phyloP scores from a whole-genome alignment of 1,140 invertebrate species.

The Philotrypesis tridentata region DNA sequence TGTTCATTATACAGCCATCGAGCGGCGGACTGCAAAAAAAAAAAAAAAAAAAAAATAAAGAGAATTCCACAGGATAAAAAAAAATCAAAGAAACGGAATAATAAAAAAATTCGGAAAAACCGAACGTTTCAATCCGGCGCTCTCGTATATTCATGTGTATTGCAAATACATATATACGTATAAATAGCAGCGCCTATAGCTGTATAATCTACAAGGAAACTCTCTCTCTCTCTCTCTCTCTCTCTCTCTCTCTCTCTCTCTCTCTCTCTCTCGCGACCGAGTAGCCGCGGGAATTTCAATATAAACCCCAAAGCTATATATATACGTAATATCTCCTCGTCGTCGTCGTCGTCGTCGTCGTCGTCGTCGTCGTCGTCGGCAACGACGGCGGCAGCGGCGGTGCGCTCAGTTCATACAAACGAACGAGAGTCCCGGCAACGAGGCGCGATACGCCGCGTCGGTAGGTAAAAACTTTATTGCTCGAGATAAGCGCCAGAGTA shows the following conservation, averaged over 20 bases:
- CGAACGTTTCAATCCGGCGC: background rate
- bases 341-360: background rate
- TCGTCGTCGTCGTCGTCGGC: constrained; percentile 19
- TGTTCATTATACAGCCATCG: too few relatives aligned
- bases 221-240: too few relatives aligned
- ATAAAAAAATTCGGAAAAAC: background rate
- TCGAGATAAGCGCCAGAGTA: background rate
- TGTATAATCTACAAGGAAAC: too few relatives aligned
- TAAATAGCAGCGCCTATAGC: too few relatives aligned
- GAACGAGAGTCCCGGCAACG: background rate
- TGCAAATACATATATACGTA: too few relatives aligned
- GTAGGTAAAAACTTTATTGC: constrained; percentile 14
- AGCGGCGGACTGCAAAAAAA: background rate
- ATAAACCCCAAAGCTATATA: background rate
- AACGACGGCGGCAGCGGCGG: constrained; percentile 14
- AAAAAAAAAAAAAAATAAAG: background rate
- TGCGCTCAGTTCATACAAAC: background rate
- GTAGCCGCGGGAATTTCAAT: background rate
- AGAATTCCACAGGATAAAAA: too few relatives aligned
- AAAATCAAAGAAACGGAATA: too few relatives aligned
- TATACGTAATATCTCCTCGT: too few relatives aligned
- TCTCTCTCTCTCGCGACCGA: too few relatives aligned
- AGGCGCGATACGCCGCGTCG: constrained; percentile 1
- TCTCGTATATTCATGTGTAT: too few relatives aligned
- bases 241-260: too few relatives aligned